Evolutionary conservation across 1,140 invertebrate species (phyloP), one percentile per base, ranked within the genome.

Genomic region (Drosophila prosaltans): DNA sequence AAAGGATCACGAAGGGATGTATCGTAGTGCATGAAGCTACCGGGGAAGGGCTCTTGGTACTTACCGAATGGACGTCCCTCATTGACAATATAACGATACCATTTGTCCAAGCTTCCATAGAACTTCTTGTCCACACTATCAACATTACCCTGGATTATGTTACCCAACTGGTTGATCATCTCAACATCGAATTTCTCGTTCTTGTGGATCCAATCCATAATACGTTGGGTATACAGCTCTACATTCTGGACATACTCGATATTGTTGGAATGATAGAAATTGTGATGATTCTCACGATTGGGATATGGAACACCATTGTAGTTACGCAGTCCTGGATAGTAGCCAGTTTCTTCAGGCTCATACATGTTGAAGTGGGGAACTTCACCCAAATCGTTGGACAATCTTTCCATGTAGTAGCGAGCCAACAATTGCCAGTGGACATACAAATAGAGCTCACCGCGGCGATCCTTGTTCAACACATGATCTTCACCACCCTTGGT

Each of bases 371-470:
- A 94, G 67, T 93, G 93, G 57, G 94, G 93, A n/a, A 95, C 93
- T 69, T 95, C 94, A 48, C 94, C 94, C 43, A 95, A 63, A 40
- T 93, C 94, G 67, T 95, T 93, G 30, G 94, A 94, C 9, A 95
- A 88, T 81, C 95, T 94, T 81, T 96, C 95, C 80, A 96, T 76
- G 82, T 94, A 94, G 91, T 95, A 95, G 72, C 95, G 94, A 11
- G 94, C 93, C 74, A 95, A 90, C 1, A 95, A 78, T 74, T 95
- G 95, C 74, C 94, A 93, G 78, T 95, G 94, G 1, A 94, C 71
- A 78, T 94, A 95, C 51, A 94, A 90, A 69, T 94, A 95, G 0
- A 95, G 90, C 79, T 95, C 94, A 77, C 94, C 95, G 60, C 95
- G 94, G 74, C 94, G 93, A 28, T 93, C 92, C 70, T 93, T 93